Evolutionary conservation across 2,888 invertebrate species (phyloP), one percentile per base, ranked within the genome.

Genomic region (Ennomos quercinarius): DNA sequence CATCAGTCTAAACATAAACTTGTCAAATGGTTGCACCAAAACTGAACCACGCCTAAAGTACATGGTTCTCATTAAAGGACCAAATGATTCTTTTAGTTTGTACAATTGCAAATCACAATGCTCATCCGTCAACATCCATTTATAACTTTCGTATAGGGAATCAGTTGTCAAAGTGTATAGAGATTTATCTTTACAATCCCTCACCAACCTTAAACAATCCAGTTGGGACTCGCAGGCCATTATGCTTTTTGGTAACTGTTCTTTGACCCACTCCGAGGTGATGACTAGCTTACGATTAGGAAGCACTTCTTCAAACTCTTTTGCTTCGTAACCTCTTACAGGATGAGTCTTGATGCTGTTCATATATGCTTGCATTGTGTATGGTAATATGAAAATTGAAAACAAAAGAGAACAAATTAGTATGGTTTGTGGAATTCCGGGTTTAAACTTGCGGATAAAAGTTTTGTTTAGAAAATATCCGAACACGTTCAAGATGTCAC

Each of bases 31-130:
- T 8, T 35, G 39, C 0, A 50, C 27, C n/a, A 79, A 62, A 57
- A 70, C 56, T 0, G 83, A 82, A 8, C 82, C 83, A 12, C 76
- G 72, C 3, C 79, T 72, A 35, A 81, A 74, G 47, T 69, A 73
- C 37, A 78, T 36, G 0, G 76, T 72, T 51, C 73, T 68, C 51
- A 67, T 62, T 10, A 72, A 13, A 11, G 50, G 61, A 0, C 1
- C 3, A n/a, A 67, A 53, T 0, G 76, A 61, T 35, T 73, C 68
- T 4, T 64, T 64, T 35, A 81, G 46, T 36, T n/a, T 55, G n/a
- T 76, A 74, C 10, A 74, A 10, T 17, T 56, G 11, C 45, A 52
- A 13, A 37, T 65, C 48, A 9, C 78, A 77, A n/a, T 71, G 50
- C 0, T 70, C 46, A 46, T 79, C 71, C 0, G 60, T 50, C 12